These are phyloP conservation scores for Apamea epomidion DNA, from an alignment of 2,888 invertebrate species.

Conservation along the genomic window DNA sequence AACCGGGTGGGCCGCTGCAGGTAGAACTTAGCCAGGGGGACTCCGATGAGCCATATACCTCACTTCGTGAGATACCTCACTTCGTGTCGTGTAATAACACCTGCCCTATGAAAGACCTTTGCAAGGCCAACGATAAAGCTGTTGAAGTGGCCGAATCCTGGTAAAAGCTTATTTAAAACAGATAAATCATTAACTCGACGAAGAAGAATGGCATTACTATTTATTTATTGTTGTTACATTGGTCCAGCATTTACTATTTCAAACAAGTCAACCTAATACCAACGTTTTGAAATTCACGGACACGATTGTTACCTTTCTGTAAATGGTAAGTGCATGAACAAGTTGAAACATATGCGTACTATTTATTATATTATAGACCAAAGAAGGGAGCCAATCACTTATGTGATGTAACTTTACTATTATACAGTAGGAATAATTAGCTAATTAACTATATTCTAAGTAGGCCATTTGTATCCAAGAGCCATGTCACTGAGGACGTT, in stretches of 20 bases:
- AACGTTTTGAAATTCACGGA: too few relatives aligned
- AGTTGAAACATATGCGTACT: not conserved
- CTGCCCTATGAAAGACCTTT: not conserved
- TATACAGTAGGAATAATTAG: not conserved
- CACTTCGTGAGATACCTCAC: not conserved
- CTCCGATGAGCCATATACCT: not conserved
- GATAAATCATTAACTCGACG: too few relatives aligned
- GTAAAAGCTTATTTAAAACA: not conserved
- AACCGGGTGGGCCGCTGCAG: not conserved
- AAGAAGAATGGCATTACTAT: too few relatives aligned
- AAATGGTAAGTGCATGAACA: too few relatives aligned
- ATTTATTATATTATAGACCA: not conserved
- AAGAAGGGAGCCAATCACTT: not conserved
- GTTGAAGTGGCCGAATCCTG: not conserved
- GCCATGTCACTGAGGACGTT: conserved; percentile 1
- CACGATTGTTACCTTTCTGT: too few relatives aligned
- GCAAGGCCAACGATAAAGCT: not conserved
- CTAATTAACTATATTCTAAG: conserved; percentile 18
- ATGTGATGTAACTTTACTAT: not conserved
- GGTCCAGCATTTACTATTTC: not conserved
- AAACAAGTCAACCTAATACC: not conserved
- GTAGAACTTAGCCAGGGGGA: not conserved
- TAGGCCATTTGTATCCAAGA: conserved; percentile 18
- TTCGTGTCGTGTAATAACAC: not conserved
- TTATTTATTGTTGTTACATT: not conserved